These are phyloP conservation scores for Drosophila kurseongensis DNA, from an alignment of 1,140 invertebrate species.

Conservation along the genomic window DNA sequence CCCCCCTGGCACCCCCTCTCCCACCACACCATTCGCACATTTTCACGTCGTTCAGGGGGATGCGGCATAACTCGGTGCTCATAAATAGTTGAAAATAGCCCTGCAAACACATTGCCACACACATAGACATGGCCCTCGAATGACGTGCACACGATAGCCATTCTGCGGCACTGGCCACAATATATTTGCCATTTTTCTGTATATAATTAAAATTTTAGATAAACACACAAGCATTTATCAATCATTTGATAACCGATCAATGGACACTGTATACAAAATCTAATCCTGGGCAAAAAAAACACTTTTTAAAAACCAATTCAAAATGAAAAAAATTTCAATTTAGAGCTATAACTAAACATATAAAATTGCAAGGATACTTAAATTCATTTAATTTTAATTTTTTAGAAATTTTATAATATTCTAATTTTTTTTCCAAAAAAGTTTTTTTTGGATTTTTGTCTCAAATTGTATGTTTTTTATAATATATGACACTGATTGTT, in stretches of 20 bases:
- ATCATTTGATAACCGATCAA: neutral
- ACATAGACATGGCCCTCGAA: slow-evolving; percentile 30
- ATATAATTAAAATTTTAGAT: slow-evolving; percentile 1
- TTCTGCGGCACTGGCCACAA: slow-evolving; percentile 13
- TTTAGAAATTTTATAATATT: too few species aligned
- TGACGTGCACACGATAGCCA: slow-evolving; percentile 30
- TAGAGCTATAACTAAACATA: too few species aligned
- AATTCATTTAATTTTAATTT: too few species aligned
- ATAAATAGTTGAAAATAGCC: slow-evolving; percentile 75
- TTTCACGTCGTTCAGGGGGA: slow-evolving; percentile 14
- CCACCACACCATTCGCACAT: slow-evolving; percentile 10
- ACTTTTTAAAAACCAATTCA: too few species aligned
- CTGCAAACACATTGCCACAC: slow-evolving; percentile 64
- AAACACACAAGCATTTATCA: slow-evolving; percentile 3
- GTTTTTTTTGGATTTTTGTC: too few species aligned
- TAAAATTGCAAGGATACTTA: too few species aligned
- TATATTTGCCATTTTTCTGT: slow-evolving; percentile 16
- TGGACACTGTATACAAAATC: too few species aligned
- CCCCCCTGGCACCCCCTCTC: neutral
- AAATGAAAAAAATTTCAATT: too few species aligned
- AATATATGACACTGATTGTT: too few species aligned
- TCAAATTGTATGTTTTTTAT: too few species aligned
- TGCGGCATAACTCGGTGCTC: slow-evolving; percentile 23
- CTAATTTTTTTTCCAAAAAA: too few species aligned
- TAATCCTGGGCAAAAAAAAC: too few species aligned